These are phyloP conservation scores for Drosophila trapezifrons DNA, from an alignment of 1,140 invertebrate genomes.

Conservation along the genomic window DNA sequence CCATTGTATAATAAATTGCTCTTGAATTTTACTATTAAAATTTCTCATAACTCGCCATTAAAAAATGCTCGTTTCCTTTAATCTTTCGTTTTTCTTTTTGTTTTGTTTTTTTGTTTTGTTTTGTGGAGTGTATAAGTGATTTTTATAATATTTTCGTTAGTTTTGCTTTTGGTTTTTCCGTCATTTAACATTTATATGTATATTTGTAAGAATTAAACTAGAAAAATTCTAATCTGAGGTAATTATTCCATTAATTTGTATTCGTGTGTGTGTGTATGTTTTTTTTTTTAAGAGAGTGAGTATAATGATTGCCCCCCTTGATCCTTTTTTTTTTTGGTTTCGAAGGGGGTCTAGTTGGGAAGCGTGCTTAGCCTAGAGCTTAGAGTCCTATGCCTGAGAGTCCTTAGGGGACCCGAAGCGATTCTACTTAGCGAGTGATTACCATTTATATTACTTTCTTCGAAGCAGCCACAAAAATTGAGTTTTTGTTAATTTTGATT, in stretches of 20 bases:
- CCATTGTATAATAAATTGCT: constrained; percentile 74
- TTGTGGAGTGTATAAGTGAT: constrained; percentile 50
- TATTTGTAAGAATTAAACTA: constrained; percentile 82
- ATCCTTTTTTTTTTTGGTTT: neutral
- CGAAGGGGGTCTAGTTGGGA: constrained; percentile 43
- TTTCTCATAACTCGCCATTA: constrained; percentile 64
- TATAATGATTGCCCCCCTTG: constrained; percentile 42
- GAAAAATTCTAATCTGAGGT: constrained; percentile 83
- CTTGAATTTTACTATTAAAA: constrained; percentile 82
- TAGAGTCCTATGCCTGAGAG: constrained; percentile 44
- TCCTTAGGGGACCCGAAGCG: constrained; percentile 55
- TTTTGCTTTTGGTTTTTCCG: constrained; percentile 30
- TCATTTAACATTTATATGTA: constrained; percentile 74
- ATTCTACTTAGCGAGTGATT: constrained; percentile 64
- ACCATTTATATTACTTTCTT: constrained; percentile 36
- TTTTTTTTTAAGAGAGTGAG: constrained; percentile 45
- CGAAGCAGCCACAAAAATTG: constrained; percentile 75
- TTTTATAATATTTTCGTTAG: constrained; percentile 48
- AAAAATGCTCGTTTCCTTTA: constrained; percentile 51
- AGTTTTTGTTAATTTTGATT: constrained; percentile 38
- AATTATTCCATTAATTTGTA: constrained; percentile 83
- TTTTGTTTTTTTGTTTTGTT: constrained; percentile 21
- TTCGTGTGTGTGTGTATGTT: constrained; percentile 57
- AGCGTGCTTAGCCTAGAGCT: constrained; percentile 70
- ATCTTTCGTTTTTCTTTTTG: constrained; percentile 18